These are phyloP conservation scores for Pycnonotus jocosus DNA, from an alignment of 2,113 vertebrate genomes.

Conservation along the genomic window DNA sequence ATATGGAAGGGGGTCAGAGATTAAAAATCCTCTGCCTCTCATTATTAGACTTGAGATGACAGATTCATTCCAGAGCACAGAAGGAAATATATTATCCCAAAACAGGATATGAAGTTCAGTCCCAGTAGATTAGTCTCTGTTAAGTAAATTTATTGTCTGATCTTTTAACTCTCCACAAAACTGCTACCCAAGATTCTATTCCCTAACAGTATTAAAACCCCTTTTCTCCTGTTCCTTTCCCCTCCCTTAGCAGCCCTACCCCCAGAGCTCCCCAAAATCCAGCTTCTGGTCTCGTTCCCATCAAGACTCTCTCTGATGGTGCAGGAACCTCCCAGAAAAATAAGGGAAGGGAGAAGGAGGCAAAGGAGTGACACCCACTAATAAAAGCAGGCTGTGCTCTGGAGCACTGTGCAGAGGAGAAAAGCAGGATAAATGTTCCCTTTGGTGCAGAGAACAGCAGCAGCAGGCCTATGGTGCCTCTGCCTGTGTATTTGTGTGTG, in stretches of 20 bases:
- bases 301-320: background rate
- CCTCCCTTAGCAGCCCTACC: background rate
- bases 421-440: background rate
- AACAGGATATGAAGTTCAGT: slow-evolving; percentile 84
- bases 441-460: background rate
- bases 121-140: slow-evolving; percentile 74
- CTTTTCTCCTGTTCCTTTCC: background rate
- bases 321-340: background rate
- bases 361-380: background rate
- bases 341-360: background rate
- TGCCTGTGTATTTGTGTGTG: background rate
- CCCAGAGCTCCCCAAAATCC: background rate
- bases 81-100: slow-evolving; percentile 79
- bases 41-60: slow-evolving; percentile 77
- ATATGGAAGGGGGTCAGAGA: slow-evolving; percentile 74
- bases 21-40: slow-evolving; percentile 79
- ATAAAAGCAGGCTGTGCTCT: slow-evolving; percentile 54
- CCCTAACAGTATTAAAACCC: slow-evolving; percentile 8
- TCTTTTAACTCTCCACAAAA: slow-evolving; percentile 75
- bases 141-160: slow-evolving; percentile 81
- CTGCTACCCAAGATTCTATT: slow-evolving; percentile 55
- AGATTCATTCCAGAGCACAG: slow-evolving; percentile 81
- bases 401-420: background rate
- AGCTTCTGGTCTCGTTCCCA: background rate
- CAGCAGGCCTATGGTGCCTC: background rate